Evolutionary conservation across 2,888 invertebrate species (phyloP).

Genomic region (Hoplodrina blanda): DNA sequence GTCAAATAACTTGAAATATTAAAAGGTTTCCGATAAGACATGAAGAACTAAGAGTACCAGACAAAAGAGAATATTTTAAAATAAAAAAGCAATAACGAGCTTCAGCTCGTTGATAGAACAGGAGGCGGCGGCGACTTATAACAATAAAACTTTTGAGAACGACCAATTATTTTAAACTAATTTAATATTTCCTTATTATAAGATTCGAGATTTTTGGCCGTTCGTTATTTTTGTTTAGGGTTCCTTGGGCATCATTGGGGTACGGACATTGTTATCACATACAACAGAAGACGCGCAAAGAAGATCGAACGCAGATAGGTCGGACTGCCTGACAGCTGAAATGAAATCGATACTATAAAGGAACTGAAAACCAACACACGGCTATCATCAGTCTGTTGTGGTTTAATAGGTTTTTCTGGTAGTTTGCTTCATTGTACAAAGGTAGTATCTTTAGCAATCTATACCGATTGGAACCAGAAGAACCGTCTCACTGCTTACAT

Average conservation of each 20-base stretch:
- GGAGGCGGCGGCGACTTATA: not conserved
- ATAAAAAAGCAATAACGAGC: slow-evolving; percentile 21
- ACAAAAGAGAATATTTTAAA: slow-evolving; percentile 35
- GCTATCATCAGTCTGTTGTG: slow-evolving; percentile 1
- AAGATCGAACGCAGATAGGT: slow-evolving; percentile 5
- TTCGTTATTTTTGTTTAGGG: not conserved
- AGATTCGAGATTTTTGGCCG: not conserved
- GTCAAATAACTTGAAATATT: slow-evolving; percentile 38
- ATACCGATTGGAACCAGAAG: not conserved
- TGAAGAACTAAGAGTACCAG: slow-evolving; percentile 25
- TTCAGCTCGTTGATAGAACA: not conserved
- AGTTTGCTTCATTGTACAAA: not conserved
- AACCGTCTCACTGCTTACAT: not conserved
- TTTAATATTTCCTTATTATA: slow-evolving; percentile 3
- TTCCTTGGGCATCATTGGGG: no score
- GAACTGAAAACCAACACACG: not conserved
- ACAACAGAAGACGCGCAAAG: not conserved
- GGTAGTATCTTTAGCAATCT: not conserved
- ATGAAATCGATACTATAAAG: slow-evolving; percentile 1
- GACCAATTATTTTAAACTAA: slow-evolving; percentile 18
- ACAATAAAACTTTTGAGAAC: slow-evolving; percentile 7
- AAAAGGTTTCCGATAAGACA: slow-evolving; percentile 48
- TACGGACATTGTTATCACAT: not conserved
- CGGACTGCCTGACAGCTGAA: not conserved
- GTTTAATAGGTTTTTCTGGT: slow-evolving; percentile 3